Evolutionary conservation across 1,140 invertebrate species (phyloP).

Genomic region (Atopsyche davidsoni): DNA sequence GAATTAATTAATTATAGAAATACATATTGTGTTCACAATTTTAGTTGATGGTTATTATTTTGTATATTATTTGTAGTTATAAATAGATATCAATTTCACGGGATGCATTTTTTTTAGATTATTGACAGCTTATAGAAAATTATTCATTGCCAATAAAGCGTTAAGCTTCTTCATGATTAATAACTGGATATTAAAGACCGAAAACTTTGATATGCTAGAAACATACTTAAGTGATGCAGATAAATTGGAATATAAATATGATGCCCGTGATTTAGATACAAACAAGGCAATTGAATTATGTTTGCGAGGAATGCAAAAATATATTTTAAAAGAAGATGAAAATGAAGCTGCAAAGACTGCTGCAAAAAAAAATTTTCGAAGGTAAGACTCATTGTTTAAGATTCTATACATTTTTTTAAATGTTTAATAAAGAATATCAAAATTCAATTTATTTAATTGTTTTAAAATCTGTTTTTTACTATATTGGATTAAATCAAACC

Average conservation of each 20-base stretch:
- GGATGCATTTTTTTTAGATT: constrained; percentile 2
- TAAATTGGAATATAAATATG: background rate
- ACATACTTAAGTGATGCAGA: background rate
- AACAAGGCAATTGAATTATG: background rate
- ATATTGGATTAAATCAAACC: background rate
- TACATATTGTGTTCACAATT: too few relatives aligned
- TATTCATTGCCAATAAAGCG: constrained; percentile 3
- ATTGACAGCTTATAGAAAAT: constrained; percentile 3
- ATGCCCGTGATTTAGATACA: background rate
- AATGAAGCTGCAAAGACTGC: background rate
- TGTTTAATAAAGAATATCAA: too few relatives aligned
- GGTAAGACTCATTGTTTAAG: constrained; percentile 1
- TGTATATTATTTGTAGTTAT: too few relatives aligned
- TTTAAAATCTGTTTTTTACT: background rate
- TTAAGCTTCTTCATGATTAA: constrained; percentile 1
- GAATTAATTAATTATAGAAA: too few relatives aligned
- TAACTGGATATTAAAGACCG: constrained; percentile 3
- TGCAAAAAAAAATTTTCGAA: background rate
- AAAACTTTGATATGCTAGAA: background rate
- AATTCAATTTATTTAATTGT: background rate
- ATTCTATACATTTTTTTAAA: background rate
- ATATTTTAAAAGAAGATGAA: constrained; percentile 6
- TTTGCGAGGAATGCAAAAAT: constrained; percentile 2
- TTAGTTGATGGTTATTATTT: too few relatives aligned
- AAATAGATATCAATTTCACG: too few relatives aligned